These are phyloP conservation scores for Papilio elwesi DNA, from an alignment of 2,888 invertebrate species.

Conservation along the genomic window DNA sequence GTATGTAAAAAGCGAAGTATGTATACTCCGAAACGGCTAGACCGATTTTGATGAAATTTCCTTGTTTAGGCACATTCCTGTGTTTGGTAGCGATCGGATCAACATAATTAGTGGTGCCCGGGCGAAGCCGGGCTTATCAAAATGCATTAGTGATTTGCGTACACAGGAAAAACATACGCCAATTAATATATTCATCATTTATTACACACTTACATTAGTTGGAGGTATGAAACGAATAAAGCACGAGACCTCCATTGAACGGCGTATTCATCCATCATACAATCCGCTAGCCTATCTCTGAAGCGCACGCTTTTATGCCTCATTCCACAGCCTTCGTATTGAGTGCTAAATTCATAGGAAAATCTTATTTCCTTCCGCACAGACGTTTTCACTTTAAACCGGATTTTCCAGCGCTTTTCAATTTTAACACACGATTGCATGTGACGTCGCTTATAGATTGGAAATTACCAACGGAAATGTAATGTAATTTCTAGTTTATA, in stretches of 20 bases:
- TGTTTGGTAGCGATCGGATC: too few species aligned
- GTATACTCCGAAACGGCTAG: too few species aligned
- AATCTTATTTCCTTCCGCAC: slow-evolving; percentile 22
- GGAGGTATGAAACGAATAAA: too few species aligned
- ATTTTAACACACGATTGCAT: background rate
- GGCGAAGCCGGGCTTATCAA: too few species aligned
- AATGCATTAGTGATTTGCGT: too few species aligned
- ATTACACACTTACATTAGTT: too few species aligned
- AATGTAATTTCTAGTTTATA: background rate
- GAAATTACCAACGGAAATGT: background rate
- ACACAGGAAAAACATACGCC: too few species aligned
- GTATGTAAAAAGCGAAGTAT: too few species aligned
- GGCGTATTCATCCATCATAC: slow-evolving; percentile 18
- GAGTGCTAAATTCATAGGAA: slow-evolving; percentile 22
- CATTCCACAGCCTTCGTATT: background rate
- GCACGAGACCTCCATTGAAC: slow-evolving; percentile 3
- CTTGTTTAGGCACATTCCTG: too few species aligned
- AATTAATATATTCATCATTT: too few species aligned
- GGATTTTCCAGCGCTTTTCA: slow-evolving; percentile 16
- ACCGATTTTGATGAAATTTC: too few species aligned
- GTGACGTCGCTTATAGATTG: background rate
- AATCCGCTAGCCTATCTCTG: slow-evolving; percentile 11
- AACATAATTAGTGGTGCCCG: too few species aligned
- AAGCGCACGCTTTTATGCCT: background rate
- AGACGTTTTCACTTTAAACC: slow-evolving; percentile 2